These are phyloP conservation scores for Ptychadena robeensis DNA, from an alignment of 2,797 vertebrate genomes.

Conservation along the genomic window DNA sequence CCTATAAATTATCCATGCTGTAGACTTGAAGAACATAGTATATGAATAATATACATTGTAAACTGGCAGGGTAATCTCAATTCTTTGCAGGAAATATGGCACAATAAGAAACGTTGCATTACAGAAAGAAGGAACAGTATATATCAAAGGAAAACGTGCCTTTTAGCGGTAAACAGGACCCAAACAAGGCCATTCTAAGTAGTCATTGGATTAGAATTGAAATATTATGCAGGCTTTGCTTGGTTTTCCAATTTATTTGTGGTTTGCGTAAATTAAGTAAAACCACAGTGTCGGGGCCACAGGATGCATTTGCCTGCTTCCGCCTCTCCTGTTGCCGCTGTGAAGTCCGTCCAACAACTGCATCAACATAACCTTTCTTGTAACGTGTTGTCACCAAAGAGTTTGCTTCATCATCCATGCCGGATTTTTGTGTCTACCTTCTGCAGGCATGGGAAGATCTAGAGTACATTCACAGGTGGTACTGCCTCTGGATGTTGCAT, in stretches of 20 bases:
- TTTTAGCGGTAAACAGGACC: background rate
- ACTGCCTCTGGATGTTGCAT: too few species aligned
- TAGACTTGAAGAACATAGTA: slow-evolving; percentile 15
- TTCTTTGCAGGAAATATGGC: background rate
- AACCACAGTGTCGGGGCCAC: too few species aligned
- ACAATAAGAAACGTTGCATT: background rate
- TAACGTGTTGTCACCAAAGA: too few species aligned
- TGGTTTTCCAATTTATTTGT: background rate
- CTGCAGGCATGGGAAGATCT: too few species aligned
- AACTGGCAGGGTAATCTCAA: background rate
- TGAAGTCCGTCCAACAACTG: too few species aligned
- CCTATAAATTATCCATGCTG: slow-evolving; percentile 42
- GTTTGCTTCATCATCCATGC: too few species aligned
- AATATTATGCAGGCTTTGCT: background rate
- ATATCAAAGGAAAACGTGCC: background rate
- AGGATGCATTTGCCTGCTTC: too few species aligned
- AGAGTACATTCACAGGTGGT: too few species aligned
- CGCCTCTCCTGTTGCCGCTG: too few species aligned
- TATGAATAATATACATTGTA: slow-evolving; percentile 33
- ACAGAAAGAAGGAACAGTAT: background rate
- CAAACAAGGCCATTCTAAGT: background rate
- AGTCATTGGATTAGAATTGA: background rate
- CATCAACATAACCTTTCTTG: too few species aligned
- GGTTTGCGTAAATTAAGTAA: background rate
- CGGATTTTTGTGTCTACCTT: too few species aligned